phyloP scores from a whole-genome alignment of 2,113 vertebrate genomes.

The Camelus bactrianus region DNA sequence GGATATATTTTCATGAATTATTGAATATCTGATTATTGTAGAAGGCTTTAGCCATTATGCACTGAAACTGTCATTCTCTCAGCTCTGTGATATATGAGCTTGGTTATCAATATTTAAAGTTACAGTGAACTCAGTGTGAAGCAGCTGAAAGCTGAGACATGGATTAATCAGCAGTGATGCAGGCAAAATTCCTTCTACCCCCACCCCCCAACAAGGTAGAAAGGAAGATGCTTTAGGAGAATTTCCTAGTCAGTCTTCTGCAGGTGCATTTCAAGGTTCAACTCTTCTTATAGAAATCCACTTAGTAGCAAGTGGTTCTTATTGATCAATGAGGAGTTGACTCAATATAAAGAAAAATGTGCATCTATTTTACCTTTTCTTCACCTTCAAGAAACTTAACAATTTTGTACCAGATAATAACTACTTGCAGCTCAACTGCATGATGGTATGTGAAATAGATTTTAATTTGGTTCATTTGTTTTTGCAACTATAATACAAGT shows the following conservation, averaged over 20 bases:
- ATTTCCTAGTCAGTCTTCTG: constrained; percentile 72
- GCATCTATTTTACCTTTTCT: not conserved
- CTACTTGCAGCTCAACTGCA: not conserved
- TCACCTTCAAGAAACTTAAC: not conserved
- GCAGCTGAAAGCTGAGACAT: constrained; percentile 77
- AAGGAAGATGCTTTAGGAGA: constrained; percentile 64
- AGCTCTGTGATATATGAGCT: constrained; percentile 86
- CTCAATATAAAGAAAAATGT: not conserved
- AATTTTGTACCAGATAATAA: not conserved
- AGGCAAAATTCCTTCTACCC: constrained; percentile 64
- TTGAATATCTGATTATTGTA: constrained; percentile 90
- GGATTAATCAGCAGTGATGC: constrained; percentile 81
- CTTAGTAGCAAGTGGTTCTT: not conserved
- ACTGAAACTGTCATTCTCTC: constrained; percentile 86
- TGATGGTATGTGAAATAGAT: not conserved
- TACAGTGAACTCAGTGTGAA: constrained; percentile 79
- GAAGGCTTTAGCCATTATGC: constrained; percentile 87
- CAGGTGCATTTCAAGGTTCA: not conserved
- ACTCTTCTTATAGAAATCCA: not conserved
- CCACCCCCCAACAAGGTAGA: constrained; percentile 63
- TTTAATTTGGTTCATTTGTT: not conserved
- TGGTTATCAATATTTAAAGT: constrained; percentile 91
- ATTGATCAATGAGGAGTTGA: not conserved
- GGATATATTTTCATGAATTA: constrained; percentile 91
- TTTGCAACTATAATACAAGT: not conserved